A percentile compares a stretch with the other conserved stretches of the same genome.
Evolutionary conservation across 2,113 vertebrate species (phyloP).

Genomic region (Raja brachyura): DNA sequence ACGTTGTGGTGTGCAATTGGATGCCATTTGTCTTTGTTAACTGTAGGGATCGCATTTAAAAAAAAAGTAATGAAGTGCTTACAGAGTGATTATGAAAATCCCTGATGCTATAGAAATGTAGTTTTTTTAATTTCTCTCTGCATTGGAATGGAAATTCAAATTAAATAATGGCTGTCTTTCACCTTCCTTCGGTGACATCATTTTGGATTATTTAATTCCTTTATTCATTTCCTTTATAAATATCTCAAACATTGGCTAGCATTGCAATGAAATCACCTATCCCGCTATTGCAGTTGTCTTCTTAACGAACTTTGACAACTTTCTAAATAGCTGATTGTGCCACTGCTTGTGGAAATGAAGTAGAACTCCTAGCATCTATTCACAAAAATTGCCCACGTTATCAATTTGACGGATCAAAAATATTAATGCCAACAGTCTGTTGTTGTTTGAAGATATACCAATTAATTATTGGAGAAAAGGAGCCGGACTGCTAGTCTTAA

Average conservation of each 20-base stretch:
- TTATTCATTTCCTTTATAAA: neutral
- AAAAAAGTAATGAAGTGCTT: neutral
- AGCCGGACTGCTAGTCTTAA: no score
- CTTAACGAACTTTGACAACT: neutral
- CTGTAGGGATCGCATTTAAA: neutral
- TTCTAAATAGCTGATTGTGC: no score
- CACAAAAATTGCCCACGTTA: no score
- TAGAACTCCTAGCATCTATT: no score
- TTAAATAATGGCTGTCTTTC: neutral
- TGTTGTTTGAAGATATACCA: no score
- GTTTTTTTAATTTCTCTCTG: neutral
- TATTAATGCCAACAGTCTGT: no score
- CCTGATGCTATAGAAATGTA: neutral
- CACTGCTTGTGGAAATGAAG: no score
- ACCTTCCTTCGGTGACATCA: neutral
- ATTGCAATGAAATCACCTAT: neutral
- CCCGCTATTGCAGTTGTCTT: neutral
- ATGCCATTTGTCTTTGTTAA: neutral
- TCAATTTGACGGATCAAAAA: no score
- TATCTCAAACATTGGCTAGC: neutral
- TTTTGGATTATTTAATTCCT: neutral
- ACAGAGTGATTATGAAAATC: neutral
- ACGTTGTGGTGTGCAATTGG: neutral
- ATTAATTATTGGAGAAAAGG: no score
- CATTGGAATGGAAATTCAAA: neutral